Percentiles rank a stretch among this genome's conserved stretches.
Evolutionary conservation across 1,140 invertebrate species (phyloP).

Genomic region (Pachyrhynchus sulphureomaculatus): DNA sequence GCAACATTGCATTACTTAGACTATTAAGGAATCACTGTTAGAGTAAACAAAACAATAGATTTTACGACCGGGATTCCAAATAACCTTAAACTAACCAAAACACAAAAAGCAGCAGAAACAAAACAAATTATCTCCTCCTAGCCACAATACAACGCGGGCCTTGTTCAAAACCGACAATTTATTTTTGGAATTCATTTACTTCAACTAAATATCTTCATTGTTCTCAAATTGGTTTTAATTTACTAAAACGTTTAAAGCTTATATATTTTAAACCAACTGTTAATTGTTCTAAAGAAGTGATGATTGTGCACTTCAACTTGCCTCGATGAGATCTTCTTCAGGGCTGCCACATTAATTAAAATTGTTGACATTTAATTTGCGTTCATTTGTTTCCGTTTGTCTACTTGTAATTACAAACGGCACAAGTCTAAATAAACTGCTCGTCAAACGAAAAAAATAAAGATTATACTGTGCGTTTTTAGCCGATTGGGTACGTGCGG

Average conservation of each 20-base stretch:
- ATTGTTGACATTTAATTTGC: slow-evolving; percentile 4
- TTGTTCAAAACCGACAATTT: slow-evolving; percentile 26
- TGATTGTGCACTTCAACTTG: slow-evolving; percentile 1
- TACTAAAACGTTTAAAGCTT: slow-evolving; percentile 22
- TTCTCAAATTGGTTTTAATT: slow-evolving; percentile 30
- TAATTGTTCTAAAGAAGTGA: slow-evolving; percentile 23
- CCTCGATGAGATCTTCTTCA: background rate
- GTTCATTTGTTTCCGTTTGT: background rate
- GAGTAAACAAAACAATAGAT: too few relatives aligned
- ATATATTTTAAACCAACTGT: slow-evolving; percentile 11
- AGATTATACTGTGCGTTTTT: too few relatives aligned
- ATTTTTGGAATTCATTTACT: slow-evolving; percentile 30
- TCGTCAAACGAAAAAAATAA: too few relatives aligned
- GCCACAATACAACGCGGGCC: slow-evolving; percentile 6
- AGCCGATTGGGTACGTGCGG: too few relatives aligned
- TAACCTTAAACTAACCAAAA: slow-evolving; percentile 14
- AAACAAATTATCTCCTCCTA: slow-evolving; percentile 30
- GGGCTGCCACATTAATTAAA: slow-evolving; percentile 9
- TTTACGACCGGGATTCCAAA: too few relatives aligned
- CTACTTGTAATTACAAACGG: too few relatives aligned
- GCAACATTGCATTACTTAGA: too few relatives aligned
- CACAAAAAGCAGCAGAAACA: slow-evolving; percentile 22
- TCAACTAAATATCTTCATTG: slow-evolving; percentile 28
- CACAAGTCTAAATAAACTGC: too few relatives aligned
- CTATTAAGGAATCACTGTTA: too few relatives aligned